Conservation (phyloP, 1,140 invertebrate genomes). For the Atta texana region DNA sequence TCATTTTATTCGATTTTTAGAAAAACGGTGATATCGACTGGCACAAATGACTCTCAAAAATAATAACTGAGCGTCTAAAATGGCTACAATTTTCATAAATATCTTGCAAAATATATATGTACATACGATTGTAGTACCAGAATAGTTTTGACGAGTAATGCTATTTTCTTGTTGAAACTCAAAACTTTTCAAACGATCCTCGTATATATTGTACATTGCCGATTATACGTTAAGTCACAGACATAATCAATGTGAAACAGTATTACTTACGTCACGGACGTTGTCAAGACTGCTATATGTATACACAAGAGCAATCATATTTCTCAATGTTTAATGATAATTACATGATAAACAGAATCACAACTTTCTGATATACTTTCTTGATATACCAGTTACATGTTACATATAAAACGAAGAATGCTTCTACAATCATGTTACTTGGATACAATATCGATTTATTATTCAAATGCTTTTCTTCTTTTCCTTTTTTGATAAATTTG, state of each 20-base stretch:
- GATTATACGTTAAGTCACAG: background rate
- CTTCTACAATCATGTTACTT: slow-evolving; percentile 12
- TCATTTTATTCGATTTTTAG: too few relatives aligned
- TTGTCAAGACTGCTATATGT: slow-evolving; percentile 60
- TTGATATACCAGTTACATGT: slow-evolving; percentile 46
- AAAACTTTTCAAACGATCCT: too few relatives aligned
- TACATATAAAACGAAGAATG: background rate
- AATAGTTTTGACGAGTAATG: too few relatives aligned
- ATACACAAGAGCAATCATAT: slow-evolving; percentile 64
- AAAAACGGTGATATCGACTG: too few relatives aligned
- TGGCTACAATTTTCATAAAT: too few relatives aligned
- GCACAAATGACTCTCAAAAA: too few relatives aligned
- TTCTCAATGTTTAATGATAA: slow-evolving; percentile 77
- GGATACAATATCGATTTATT: slow-evolving; percentile 6
- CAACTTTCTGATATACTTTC: slow-evolving; percentile 66
- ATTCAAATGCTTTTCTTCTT: background rate
- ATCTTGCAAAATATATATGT: too few relatives aligned
- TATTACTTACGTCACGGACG: slow-evolving; percentile 72
- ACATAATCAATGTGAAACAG: slow-evolving; percentile 30
- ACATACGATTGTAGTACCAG: too few relatives aligned
- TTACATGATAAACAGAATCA: slow-evolving; percentile 66
- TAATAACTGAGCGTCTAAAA: too few relatives aligned
- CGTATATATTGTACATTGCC: background rate
- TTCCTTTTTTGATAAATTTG: background rate
- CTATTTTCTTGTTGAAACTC: too few relatives aligned